Conservation (phyloP, 2,113 vertebrate genomes). For the Thinocorus orbignyianus region DNA sequence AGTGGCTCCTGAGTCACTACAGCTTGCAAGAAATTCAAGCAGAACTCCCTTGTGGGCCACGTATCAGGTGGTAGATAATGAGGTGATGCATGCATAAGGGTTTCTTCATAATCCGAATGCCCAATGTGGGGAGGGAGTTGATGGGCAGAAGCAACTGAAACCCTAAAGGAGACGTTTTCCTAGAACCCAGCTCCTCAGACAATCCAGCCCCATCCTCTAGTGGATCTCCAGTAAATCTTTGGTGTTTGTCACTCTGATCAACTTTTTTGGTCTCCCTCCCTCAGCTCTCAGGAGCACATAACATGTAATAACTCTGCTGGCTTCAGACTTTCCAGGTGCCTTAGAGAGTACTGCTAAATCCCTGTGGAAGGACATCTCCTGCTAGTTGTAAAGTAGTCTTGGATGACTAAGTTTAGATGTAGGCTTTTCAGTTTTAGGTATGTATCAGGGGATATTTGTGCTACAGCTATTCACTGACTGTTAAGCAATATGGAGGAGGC, state of each 20-base stretch:
- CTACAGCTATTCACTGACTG: neutral
- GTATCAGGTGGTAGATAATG: neutral
- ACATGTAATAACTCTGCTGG: fast-evolving
- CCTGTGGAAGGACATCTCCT: neutral
- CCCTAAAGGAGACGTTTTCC: neutral
- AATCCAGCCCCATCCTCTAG: neutral
- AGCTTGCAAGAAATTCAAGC: neutral
- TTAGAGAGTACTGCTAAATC: neutral
- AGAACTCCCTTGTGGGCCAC: neutral
- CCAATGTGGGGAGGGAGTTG: fast-evolving
- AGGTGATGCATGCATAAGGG: neutral
- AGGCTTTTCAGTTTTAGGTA: neutral
- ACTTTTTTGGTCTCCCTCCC: neutral
- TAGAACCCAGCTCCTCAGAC: neutral
- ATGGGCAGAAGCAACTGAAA: neutral
- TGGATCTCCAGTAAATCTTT: neutral
- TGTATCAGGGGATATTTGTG: neutral
- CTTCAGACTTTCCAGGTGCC: neutral
- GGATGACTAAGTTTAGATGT: neutral
- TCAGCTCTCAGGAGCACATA: neutral
- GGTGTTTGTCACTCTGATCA: neutral
- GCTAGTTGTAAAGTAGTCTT: no score
- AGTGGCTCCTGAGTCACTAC: neutral
- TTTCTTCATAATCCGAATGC: neutral
- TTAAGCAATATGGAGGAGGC: neutral